These are phyloP conservation scores for Nylanderia fulva DNA, from an alignment of 1,140 invertebrate genomes.

Conservation along the genomic window DNA sequence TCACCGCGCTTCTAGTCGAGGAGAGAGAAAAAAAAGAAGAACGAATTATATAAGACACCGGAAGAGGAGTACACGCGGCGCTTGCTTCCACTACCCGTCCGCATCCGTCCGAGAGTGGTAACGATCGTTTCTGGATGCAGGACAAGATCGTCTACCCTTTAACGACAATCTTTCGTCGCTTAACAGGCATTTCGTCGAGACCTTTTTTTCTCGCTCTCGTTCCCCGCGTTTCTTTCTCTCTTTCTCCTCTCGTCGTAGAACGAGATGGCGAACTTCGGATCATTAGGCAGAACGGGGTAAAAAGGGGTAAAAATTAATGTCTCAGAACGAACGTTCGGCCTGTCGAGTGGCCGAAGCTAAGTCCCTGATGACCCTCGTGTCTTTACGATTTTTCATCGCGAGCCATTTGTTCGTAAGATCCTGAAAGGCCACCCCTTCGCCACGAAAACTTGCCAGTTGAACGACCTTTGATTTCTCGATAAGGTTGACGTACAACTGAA, in stretches of 20 bases:
- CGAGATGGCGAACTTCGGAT: constrained; percentile 77
- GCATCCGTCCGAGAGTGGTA: constrained; percentile 73
- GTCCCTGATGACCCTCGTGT: constrained; percentile 74
- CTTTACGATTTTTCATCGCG: constrained; percentile 84
- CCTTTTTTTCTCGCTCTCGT: constrained; percentile 65
- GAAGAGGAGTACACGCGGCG: constrained; percentile 71
- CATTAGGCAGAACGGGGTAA: constrained; percentile 83
- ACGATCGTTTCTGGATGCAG: constrained; percentile 75
- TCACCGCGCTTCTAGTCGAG: constrained; percentile 13
- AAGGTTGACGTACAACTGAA: constrained; percentile 51
- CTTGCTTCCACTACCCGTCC: constrained; percentile 46
- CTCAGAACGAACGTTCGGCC: constrained; percentile 84
- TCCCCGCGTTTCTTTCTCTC: constrained; percentile 15
- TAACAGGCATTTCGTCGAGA: constrained; percentile 79
- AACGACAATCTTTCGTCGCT: constrained; percentile 78
- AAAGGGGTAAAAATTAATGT: constrained; percentile 86
- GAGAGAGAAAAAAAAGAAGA: constrained; percentile 62
- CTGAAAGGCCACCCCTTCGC: neutral
- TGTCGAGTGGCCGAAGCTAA: constrained; percentile 70
- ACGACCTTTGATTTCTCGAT: constrained; percentile 2
- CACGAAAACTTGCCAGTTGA: constrained; percentile 25
- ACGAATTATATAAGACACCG: constrained; percentile 72
- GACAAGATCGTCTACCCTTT: constrained; percentile 68
- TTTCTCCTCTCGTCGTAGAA: constrained; percentile 32
- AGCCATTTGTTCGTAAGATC: constrained; percentile 79